These are phyloP conservation scores for Drosophila sp. DNA, from an alignment of 1,140 invertebrate genomes.

Conservation along the genomic window DNA sequence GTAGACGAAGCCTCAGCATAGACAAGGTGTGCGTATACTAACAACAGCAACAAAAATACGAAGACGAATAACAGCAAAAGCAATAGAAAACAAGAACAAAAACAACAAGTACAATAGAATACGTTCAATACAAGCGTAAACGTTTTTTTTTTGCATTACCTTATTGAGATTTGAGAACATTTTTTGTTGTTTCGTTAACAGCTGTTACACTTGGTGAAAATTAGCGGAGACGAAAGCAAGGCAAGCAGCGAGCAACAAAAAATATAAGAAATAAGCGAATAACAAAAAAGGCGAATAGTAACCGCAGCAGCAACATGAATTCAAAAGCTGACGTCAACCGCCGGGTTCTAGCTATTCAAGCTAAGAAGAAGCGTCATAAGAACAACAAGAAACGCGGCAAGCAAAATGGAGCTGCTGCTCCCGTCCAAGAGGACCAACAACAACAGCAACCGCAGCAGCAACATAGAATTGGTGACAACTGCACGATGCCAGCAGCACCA, in stretches of 20 bases:
- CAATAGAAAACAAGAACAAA: conserved; percentile 13
- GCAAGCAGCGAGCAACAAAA: conserved; percentile 35
- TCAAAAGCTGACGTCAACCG: conserved; percentile 94
- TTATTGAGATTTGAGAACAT: conserved; percentile 77
- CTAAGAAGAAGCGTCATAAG: conserved; percentile 95
- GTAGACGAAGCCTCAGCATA: conserved; percentile 52
- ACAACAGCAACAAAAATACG: conserved; percentile 37
- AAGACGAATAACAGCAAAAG: conserved; percentile 12
- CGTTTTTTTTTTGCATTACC: conserved; percentile 62
- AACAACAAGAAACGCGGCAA: conserved; percentile 90
- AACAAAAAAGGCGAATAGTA: conserved; percentile 17
- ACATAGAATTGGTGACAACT: conserved; percentile 29
- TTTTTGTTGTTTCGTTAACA: conserved; percentile 62
- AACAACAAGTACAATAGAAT: conserved; percentile 13
- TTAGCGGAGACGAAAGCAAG: conserved; percentile 49
- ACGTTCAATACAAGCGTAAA: conserved; percentile 52
- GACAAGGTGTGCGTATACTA: conserved; percentile 60
- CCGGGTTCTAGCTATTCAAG: conserved; percentile 93
- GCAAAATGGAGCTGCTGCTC: conserved; percentile 70
- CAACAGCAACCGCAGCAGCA: conserved; percentile 48
- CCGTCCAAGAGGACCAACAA: conserved; percentile 47
- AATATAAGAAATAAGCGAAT: conserved; percentile 28
- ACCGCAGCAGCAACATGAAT: conserved; percentile 87
- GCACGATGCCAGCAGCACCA: conserved; percentile 51
- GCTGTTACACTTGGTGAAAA: conserved; percentile 68